phyloP scores from a whole-genome alignment of 1,140 invertebrate species.

The Goniozus legneri region DNA sequence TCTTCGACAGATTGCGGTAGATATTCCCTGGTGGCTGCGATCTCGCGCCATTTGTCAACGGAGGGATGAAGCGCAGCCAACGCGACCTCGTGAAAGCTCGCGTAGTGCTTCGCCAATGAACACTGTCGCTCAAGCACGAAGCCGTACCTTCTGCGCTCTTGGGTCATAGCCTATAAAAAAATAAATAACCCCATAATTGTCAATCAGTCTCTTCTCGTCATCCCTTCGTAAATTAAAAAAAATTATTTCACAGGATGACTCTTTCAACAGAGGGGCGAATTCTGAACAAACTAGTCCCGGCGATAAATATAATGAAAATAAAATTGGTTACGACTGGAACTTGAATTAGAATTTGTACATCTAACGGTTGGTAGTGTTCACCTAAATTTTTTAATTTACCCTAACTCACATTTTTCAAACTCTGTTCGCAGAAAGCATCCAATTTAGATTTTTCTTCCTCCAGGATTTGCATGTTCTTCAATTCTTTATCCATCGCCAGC shows the following conservation, averaged over 20 bases:
- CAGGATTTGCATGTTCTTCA: conserved; percentile 86
- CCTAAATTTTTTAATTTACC: no score
- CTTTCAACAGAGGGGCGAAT: no score
- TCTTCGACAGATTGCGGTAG: conserved; percentile 77
- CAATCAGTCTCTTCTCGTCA: no score
- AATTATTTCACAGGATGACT: no score
- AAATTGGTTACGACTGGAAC: no score
- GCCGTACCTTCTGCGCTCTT: conserved; percentile 88
- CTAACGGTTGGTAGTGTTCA: no score
- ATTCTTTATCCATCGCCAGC: conserved; percentile 80
- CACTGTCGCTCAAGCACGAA: conserved; percentile 90
- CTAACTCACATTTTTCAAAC: conserved; percentile 83
- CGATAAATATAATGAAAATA: no score
- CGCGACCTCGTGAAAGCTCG: conserved; percentile 80
- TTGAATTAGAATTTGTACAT: no score
- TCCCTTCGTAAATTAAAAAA: no score
- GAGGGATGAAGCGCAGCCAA: conserved; percentile 73
- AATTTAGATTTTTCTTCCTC: conserved; percentile 89
- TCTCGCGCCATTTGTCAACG: conserved; percentile 84
- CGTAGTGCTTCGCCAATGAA: conserved; percentile 87
- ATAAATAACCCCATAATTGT: neutral
- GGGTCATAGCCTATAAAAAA: conserved; percentile 78
- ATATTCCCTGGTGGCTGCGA: conserved; percentile 79
- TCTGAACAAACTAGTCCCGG: no score
- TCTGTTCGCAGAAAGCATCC: conserved; percentile 85